These are phyloP conservation scores for Nomada lathburiana DNA, from an alignment of 2,888 invertebrate species.

Conservation along the genomic window DNA sequence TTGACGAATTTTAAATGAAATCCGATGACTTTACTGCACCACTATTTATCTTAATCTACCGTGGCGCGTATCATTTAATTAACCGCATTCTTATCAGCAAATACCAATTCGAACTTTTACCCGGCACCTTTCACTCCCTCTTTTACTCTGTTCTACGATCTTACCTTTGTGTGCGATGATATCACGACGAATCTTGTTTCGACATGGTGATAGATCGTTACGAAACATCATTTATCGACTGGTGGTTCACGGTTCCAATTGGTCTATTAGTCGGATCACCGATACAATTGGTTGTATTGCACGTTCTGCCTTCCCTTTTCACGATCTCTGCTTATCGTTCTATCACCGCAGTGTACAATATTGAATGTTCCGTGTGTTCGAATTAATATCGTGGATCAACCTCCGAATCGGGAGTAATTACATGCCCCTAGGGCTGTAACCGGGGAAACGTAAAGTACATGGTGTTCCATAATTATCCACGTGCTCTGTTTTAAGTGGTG, in stretches of 20 bases:
- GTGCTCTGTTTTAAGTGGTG: too few relatives aligned
- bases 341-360: conserved; percentile 29
- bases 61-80: conserved; percentile 16
- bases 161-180: conserved; percentile 24
- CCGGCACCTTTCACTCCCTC: not conserved
- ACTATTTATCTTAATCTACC: not conserved
- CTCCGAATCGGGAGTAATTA: conserved; percentile 26
- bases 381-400: conserved; percentile 49
- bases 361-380: conserved; percentile 36
- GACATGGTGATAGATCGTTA: conserved; percentile 77
- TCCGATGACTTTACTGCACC: not conserved
- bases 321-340: conserved; percentile 73
- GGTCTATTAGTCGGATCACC: conserved; percentile 79
- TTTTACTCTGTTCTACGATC: not conserved
- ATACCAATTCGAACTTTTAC: not conserved
- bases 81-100: conserved; percentile 1
- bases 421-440: not conserved
- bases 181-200: conserved; percentile 65
- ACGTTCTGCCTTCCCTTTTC: conserved; percentile 50
- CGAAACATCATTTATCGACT: conserved; percentile 67
- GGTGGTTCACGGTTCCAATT: conserved; percentile 72
- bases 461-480: not conserved
- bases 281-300: conserved; percentile 79
- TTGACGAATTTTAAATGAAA: not conserved
- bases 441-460: not conserved